A percentile compares a stretch with the other conserved stretches of the same genome.
These are phyloP conservation scores for Dryocosmus kuriphilus DNA, from an alignment of 2,888 invertebrate species.

Conservation along the genomic window DNA sequence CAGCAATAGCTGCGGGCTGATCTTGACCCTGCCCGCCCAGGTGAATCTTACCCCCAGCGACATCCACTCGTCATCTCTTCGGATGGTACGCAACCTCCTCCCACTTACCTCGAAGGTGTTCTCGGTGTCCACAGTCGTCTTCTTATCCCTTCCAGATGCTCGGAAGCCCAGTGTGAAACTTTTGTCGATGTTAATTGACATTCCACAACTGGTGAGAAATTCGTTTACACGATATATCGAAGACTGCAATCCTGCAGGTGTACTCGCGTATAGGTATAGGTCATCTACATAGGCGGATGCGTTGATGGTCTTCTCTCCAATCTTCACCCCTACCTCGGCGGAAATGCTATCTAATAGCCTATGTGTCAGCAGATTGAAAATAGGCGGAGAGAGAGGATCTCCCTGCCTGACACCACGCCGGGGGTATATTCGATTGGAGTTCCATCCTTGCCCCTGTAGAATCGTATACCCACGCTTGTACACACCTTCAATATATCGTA, in stretches of 20 bases:
- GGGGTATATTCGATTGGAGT: too few relatives aligned
- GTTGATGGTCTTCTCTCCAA: slow-evolving; percentile 36
- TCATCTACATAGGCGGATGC: too few relatives aligned
- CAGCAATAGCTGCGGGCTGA: not conserved
- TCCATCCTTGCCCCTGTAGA: too few relatives aligned
- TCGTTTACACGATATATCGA: slow-evolving; percentile 51
- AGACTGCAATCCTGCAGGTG: slow-evolving; percentile 64
- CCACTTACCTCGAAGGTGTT: slow-evolving; percentile 30
- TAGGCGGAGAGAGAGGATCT: slow-evolving; percentile 70
- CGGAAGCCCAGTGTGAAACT: slow-evolving; percentile 39
- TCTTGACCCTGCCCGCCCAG: slow-evolving; percentile 27
- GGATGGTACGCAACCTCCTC: not conserved
- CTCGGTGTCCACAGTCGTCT: slow-evolving; percentile 39
- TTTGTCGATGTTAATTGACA: slow-evolving; percentile 57
- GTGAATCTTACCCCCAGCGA: slow-evolving; percentile 43
- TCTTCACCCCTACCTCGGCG: slow-evolving; percentile 47
- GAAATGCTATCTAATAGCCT: slow-evolving; percentile 39
- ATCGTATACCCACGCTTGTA: too few relatives aligned
- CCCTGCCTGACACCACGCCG: slow-evolving; percentile 77
- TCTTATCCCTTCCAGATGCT: slow-evolving; percentile 45
- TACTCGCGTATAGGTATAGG: too few relatives aligned
- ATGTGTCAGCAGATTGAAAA: slow-evolving; percentile 50
- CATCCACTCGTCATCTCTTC: slow-evolving; percentile 39
- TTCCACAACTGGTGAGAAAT: slow-evolving; percentile 54
- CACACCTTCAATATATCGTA: too few relatives aligned